Evolutionary conservation across 2,113 vertebrate genomes (phyloP).

Genomic region (Typhlomys cinereus): DNA sequence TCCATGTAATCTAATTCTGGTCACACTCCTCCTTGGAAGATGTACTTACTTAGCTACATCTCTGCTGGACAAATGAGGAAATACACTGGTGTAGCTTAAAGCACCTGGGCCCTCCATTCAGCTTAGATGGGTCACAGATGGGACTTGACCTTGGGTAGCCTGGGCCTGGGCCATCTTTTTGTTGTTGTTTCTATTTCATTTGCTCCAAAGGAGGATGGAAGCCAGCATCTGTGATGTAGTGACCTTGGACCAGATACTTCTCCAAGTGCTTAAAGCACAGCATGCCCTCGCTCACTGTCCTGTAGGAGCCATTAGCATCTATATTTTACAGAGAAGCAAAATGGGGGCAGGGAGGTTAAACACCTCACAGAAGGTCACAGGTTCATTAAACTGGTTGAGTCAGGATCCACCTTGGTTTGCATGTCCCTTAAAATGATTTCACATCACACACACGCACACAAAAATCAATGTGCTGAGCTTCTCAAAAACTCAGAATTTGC

Average conservation of each 20-base stretch:
- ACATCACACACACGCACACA: not conserved
- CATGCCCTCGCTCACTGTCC: conserved; percentile 10
- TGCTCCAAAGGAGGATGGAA: not conserved
- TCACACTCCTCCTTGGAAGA: not conserved
- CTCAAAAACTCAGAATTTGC: not conserved
- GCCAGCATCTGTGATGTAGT: not conserved
- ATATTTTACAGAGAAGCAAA: conserved; percentile 33
- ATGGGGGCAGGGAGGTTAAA: not conserved
- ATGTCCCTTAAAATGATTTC: not conserved
- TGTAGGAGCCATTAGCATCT: not conserved
- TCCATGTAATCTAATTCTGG: conserved; percentile 4
- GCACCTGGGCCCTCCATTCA: not conserved
- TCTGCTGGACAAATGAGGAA: not conserved
- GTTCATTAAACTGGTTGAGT: not conserved
- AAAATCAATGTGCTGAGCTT: not conserved
- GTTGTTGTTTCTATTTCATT: not conserved
- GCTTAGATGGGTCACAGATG: not conserved
- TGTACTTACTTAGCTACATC: not conserved
- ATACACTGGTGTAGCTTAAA: not conserved
- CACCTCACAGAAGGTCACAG: not conserved
- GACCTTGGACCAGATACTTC: not conserved
- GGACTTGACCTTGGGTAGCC: not conserved
- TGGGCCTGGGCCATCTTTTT: not conserved
- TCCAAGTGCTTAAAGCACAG: not conserved
- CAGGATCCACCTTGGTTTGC: not conserved